Percentiles rank a stretch among this genome's conserved stretches.
These are phyloP conservation scores for Eidolon dupreanum DNA, from an alignment of 2,797 vertebrate genomes.

Conservation along the genomic window DNA sequence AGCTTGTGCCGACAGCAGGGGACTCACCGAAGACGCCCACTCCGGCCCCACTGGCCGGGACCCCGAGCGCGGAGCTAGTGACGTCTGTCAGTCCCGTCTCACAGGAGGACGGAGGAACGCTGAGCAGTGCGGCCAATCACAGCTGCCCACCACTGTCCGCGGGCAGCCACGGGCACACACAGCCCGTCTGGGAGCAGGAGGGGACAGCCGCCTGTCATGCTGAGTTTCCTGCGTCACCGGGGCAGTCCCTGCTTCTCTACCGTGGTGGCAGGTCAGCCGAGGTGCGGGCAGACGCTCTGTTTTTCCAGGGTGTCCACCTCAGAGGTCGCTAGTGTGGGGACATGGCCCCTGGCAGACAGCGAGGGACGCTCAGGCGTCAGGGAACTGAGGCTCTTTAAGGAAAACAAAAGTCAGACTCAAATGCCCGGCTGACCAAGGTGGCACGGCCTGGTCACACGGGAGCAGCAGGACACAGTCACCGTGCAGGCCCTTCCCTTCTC, in stretches of 20 bases:
- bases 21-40: accelerated
- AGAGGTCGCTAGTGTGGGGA: neutral
- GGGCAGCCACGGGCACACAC: accelerated
- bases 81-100: accelerated
- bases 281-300: neutral
- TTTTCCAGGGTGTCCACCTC: neutral
- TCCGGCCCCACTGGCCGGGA: neutral
- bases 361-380: neutral
- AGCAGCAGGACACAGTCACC: too few species aligned
- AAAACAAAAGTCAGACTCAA: neutral
- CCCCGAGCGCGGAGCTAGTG: accelerated
- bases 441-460: neutral
- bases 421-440: neutral
- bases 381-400: neutral
- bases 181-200: too few species aligned
- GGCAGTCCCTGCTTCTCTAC: accelerated
- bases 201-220: neutral
- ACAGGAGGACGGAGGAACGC: accelerated
- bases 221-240: neutral
- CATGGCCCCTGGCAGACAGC: neutral
- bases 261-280: neutral
- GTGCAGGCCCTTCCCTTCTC: neutral
- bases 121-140: accelerated
- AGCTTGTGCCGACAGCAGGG: neutral
- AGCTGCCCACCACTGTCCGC: accelerated